These are phyloP conservation scores for Callaeas wilsoni DNA, from an alignment of 2,113 vertebrate genomes.

Conservation along the genomic window DNA sequence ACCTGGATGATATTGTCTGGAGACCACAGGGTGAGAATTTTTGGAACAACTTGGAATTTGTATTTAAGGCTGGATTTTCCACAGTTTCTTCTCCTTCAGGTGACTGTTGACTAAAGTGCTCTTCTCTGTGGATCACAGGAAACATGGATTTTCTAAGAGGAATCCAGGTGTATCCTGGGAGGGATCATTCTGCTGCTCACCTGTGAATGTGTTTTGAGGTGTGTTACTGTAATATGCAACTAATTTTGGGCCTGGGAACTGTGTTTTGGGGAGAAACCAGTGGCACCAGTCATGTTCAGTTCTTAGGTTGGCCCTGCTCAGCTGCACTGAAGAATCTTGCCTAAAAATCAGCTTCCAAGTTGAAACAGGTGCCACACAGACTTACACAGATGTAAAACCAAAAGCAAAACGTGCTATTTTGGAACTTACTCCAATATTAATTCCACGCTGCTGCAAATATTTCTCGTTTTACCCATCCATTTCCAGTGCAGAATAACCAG, in stretches of 20 bases:
- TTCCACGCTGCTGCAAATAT: background rate
- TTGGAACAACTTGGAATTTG: background rate
- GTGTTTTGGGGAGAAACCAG: background rate
- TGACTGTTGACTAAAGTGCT: background rate
- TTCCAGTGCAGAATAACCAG: background rate
- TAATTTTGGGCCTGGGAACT: background rate
- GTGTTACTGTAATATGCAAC: fast-evolving
- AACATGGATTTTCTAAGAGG: background rate
- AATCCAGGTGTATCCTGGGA: background rate
- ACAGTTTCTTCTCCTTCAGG: background rate
- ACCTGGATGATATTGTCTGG: background rate
- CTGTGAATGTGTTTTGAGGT: background rate
- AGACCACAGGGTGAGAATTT: background rate
- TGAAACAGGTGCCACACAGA: background rate
- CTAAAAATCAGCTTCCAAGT: background rate
- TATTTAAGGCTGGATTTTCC: background rate
- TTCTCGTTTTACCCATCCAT: background rate
- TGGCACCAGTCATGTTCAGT: too few species aligned
- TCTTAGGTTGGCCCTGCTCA: background rate
- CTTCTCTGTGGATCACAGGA: background rate
- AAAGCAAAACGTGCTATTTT: fast-evolving
- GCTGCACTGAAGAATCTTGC: background rate
- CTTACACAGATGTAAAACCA: background rate
- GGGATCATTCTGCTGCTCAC: background rate
- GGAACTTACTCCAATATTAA: background rate